A percentile compares a stretch with the other conserved stretches of the same genome.
Evolutionary conservation across 2,797 vertebrate genomes (phyloP).

Genomic region (Tragelaphus oryx): DNA sequence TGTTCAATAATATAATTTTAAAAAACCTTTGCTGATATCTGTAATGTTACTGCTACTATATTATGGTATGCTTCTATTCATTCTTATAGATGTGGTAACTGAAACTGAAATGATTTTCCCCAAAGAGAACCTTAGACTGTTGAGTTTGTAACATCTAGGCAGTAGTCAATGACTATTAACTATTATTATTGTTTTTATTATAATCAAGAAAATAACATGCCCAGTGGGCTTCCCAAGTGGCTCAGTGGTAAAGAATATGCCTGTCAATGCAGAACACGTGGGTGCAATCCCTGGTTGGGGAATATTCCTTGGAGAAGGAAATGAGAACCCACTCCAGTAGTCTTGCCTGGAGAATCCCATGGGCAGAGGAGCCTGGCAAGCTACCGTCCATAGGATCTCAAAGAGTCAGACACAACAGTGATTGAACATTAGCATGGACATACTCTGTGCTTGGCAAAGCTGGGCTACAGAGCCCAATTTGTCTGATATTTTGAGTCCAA

Average conservation of each 20-base stretch:
- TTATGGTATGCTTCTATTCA: not conserved
- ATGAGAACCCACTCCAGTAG: not conserved
- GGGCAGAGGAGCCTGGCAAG: not conserved
- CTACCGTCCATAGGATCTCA: not conserved
- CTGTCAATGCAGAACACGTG: accelerated
- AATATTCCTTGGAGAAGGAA: not conserved
- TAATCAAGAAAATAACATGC: not conserved
- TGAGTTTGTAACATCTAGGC: not conserved
- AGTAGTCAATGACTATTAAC: not conserved
- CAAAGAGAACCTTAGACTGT: not conserved
- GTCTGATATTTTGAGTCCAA: not conserved
- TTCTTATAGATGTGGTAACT: not conserved
- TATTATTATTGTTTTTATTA: not conserved
- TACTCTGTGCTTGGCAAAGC: not conserved
- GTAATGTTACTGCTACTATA: not conserved
- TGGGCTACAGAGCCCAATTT: not conserved
- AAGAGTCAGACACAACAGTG: not conserved
- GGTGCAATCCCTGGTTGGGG: not conserved
- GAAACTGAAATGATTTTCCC: not conserved
- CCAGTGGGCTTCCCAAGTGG: not conserved
- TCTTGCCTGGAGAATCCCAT: not conserved
- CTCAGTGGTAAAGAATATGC: not conserved
- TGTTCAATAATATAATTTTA: not conserved
- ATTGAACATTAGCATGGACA: not conserved
- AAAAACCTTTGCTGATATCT: not conserved